Evolutionary conservation across 1,140 invertebrate genomes (phyloP), one percentile per base, ranked within the genome.

Genomic region (Micrasema longulum): DNA sequence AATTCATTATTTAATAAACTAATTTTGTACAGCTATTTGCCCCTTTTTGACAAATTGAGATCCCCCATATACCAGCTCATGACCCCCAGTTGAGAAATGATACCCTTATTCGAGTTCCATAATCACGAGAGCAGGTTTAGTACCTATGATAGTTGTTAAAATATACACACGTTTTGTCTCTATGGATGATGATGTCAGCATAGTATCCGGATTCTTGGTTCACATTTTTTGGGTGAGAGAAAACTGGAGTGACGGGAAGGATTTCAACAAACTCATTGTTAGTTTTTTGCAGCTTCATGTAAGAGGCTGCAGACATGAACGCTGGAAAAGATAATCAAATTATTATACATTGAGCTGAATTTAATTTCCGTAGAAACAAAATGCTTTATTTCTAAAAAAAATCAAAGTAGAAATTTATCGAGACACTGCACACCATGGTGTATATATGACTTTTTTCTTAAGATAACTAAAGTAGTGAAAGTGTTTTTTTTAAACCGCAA

Each of bases 161-260:
- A 9, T 10, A 72, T n/a, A 52, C 83, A 82, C 83, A 89, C 88
- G 82, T 86, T 76, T 87, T 85, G 77, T 88, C 85, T 41, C 79
- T 79, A 76, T 89, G 87, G 55, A 89, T 85, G 11, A 90, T 88
- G 22, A 90, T 78, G 76, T 90, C 89, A 12, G 87, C 84, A 77
- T 85, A 90, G 77, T 88, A 89, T 70, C 88, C 87, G 6, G 87
- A 82, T 73, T 81, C 81, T 69, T 84, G 82, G 71, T 84, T 79
- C 2, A 81, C 78, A 65, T 87, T 86, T 77, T 85, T 86, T 18
- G 83, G 80, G 77, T 90, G 89, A 1, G 79, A 79, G 77, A 88
- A 88, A 5, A 90, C 81, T 5, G 88, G 83, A 11, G 87, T 87
- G 2, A 88, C 85, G 9, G 86, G 84, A 35, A 90, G 79, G 22